These are phyloP conservation scores for Samia ricini DNA, from an alignment of 1,140 invertebrate species.

Conservation along the genomic window DNA sequence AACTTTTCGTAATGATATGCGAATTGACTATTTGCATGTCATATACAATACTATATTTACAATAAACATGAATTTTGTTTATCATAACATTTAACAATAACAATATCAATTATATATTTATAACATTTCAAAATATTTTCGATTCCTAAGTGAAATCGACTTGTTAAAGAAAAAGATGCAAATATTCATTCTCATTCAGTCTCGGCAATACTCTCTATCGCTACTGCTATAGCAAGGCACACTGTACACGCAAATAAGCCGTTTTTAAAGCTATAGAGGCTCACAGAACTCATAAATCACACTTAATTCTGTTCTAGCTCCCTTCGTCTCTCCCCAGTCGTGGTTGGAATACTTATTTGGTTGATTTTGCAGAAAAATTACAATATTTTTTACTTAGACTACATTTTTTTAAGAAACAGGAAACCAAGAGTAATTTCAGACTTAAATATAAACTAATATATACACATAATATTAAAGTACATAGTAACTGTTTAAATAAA, in stretches of 20 bases:
- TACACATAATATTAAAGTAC: too few relatives aligned
- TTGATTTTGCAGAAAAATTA: not conserved
- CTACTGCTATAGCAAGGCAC: not conserved
- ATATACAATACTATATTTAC: too few relatives aligned
- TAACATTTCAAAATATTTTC: not conserved
- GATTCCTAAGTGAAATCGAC: not conserved
- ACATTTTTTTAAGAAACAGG: not conserved
- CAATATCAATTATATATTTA: not conserved
- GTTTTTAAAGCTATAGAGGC: constrained; percentile 5
- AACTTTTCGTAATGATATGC: too few relatives aligned
- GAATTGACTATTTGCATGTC: too few relatives aligned
- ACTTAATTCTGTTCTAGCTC: constrained; percentile 9
- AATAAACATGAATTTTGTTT: not conserved
- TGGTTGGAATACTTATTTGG: constrained; percentile 7
- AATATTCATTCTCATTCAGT: not conserved
- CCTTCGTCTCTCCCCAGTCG: not conserved
- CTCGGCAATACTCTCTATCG: not conserved
- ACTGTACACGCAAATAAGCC: constrained; percentile 8
- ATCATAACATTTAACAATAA: not conserved
- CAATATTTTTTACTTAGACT: not conserved
- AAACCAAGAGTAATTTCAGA: not conserved
- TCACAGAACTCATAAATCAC: constrained; percentile 13
- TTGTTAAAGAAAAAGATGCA: not conserved
- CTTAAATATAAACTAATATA: too few relatives aligned
- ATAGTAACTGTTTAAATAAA: too few relatives aligned